These are phyloP conservation scores for Aphis craccivora DNA, from an alignment of 1,140 invertebrate genomes.

Conservation along the genomic window DNA sequence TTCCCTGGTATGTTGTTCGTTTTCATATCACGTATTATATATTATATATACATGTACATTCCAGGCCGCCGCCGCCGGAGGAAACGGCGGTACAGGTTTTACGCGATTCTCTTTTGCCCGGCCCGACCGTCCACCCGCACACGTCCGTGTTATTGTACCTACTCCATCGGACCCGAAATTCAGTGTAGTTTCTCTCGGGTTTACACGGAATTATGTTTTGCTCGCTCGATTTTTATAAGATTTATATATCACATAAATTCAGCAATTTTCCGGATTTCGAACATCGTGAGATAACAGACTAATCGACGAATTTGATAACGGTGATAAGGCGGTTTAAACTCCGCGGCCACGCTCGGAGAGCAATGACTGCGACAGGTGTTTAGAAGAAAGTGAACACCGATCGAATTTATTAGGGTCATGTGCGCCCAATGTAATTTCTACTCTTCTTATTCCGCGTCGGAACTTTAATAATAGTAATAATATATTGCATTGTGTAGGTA, in stretches of 20 bases:
- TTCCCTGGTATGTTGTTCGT: slow-evolving; percentile 32
- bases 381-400: slow-evolving; percentile 27
- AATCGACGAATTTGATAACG: background rate
- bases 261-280: background rate
- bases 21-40: slow-evolving; percentile 33
- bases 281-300: background rate
- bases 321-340: background rate
- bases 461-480: background rate
- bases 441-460: background rate
- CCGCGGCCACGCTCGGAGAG: background rate
- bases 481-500: background rate
- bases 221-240: background rate
- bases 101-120: background rate
- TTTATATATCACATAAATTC: background rate
- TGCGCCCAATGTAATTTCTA: slow-evolving; percentile 29
- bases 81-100: slow-evolving; percentile 41
- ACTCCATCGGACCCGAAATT: background rate
- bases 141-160: background rate
- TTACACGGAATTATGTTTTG: background rate
- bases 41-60: slow-evolving; percentile 18
- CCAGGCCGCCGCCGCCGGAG: background rate
- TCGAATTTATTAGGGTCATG: slow-evolving; percentile 35
- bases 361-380: slow-evolving; percentile 6
- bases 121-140: slow-evolving; percentile 14
- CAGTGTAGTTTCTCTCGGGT: background rate